A percentile compares a stretch with the other conserved stretches of the same genome.
These are phyloP conservation scores for Alentia gelatinosa DNA, from an alignment of 2,888 invertebrate species.

Conservation along the genomic window DNA sequence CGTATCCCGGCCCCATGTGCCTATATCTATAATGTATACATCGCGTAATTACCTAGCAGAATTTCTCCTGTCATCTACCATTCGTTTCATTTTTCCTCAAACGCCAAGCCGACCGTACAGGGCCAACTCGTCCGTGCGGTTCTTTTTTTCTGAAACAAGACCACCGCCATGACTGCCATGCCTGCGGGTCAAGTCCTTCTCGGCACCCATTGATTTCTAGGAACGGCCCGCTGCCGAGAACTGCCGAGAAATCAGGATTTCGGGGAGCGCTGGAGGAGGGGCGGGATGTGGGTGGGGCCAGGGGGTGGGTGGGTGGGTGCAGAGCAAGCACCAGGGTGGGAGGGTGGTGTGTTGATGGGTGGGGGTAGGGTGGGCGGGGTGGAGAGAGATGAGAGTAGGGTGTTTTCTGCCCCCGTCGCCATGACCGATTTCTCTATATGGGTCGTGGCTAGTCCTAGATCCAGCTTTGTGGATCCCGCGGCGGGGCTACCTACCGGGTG, in stretches of 20 bases:
- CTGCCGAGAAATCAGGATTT: slow-evolving; percentile 22
- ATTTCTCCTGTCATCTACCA: too few species aligned
- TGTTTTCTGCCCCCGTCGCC: neutral
- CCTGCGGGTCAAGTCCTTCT: neutral
- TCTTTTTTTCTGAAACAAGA: neutral
- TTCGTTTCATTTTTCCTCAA: too few species aligned
- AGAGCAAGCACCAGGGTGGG: neutral
- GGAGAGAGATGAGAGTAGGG: neutral
- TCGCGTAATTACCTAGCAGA: too few species aligned
- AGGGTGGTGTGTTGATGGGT: neutral
- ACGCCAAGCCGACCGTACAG: too few species aligned
- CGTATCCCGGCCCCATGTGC: too few species aligned
- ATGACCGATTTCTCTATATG: slow-evolving; percentile 46
- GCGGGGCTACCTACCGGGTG: neutral
- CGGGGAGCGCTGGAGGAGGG: neutral
- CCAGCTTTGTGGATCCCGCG: neutral
- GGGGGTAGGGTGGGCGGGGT: neutral
- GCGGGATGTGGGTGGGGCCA: neutral
- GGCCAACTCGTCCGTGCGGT: too few species aligned
- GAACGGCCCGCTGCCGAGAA: neutral
- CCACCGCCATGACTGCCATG: neutral
- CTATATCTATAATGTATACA: too few species aligned
- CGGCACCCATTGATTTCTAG: slow-evolving; percentile 12
- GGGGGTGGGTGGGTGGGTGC: neutral
- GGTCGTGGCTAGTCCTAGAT: slow-evolving; percentile 52